Evolutionary conservation across 2,113 vertebrate genomes (phyloP).

Genomic region (Psittacula cyanocephala): DNA sequence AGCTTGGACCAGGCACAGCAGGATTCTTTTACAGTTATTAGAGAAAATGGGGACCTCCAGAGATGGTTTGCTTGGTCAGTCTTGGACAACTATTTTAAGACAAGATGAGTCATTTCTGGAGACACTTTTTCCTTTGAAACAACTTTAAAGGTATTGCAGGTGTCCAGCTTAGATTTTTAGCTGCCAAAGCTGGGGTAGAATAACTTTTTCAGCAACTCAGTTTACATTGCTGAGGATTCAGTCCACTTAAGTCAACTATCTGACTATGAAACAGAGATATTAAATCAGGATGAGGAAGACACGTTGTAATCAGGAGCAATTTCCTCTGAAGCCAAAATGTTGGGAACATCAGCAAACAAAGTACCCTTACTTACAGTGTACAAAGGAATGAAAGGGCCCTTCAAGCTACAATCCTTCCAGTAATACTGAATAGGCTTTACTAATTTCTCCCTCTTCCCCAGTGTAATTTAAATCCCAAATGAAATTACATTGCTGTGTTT

Average conservation of each 20-base stretch:
- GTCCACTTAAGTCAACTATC: neutral
- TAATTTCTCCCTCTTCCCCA: neutral
- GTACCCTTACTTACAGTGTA: neutral
- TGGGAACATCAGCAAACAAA: neutral
- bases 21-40: neutral
- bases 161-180: neutral
- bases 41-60: neutral
- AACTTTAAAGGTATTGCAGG: neutral
- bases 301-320: neutral
- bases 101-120: neutral
- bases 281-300: neutral
- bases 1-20: neutral
- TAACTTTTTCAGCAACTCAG: neutral
- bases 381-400: neutral
- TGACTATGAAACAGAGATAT: neutral
- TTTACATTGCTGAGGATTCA: neutral
- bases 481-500: neutral
- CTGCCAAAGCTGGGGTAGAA: neutral
- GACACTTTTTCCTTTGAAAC: neutral
- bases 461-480: neutral
- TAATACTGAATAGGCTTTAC: neutral
- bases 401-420: neutral
- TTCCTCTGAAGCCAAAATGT: neutral
- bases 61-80: neutral
- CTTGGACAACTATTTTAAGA: neutral